phyloP scores from a whole-genome alignment of 2,888 invertebrate species.

The Lithophane leautieri region DNA sequence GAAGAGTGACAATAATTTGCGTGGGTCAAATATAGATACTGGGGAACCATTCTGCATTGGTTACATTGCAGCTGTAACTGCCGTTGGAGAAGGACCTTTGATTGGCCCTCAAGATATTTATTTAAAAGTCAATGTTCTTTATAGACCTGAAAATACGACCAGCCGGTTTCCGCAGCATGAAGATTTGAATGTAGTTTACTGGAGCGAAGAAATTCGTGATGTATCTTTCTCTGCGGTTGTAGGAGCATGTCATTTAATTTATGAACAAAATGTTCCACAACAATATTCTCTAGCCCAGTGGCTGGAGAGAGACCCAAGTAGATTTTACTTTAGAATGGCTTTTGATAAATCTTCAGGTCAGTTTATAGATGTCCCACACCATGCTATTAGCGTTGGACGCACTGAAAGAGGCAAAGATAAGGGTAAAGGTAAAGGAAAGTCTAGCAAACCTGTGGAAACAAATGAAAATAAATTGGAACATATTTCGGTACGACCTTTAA shows the following conservation, averaged over 20 bases:
- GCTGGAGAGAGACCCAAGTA: constrained; percentile 91
- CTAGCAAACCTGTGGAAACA: constrained; percentile 79
- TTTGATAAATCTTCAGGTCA: constrained; percentile 90
- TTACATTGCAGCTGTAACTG: constrained; percentile 91
- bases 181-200: constrained; percentile 94
- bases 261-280: constrained; percentile 91
- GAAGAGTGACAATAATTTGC: constrained; percentile 92
- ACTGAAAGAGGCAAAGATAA: constrained; percentile 92
- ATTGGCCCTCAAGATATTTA: constrained; percentile 91
- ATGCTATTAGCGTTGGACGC: constrained; percentile 91
- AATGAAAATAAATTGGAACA: constrained; percentile 74
- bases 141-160: constrained; percentile 94
- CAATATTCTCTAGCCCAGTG: constrained; percentile 89
- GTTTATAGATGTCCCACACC: constrained; percentile 91
- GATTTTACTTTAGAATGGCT: constrained; percentile 94
- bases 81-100: constrained; percentile 87
- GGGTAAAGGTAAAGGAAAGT: constrained; percentile 92
- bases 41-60: constrained; percentile 95
- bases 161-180: constrained; percentile 91
- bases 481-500: constrained; percentile 87
- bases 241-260: constrained; percentile 93
- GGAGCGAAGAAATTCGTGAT: constrained; percentile 93
- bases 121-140: constrained; percentile 92
- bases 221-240: constrained; percentile 91
- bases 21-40: constrained; percentile 93